Base-by-base conservation (phyloP, 2,888 invertebrate genomes). In the Copidosoma aretas region DNA sequence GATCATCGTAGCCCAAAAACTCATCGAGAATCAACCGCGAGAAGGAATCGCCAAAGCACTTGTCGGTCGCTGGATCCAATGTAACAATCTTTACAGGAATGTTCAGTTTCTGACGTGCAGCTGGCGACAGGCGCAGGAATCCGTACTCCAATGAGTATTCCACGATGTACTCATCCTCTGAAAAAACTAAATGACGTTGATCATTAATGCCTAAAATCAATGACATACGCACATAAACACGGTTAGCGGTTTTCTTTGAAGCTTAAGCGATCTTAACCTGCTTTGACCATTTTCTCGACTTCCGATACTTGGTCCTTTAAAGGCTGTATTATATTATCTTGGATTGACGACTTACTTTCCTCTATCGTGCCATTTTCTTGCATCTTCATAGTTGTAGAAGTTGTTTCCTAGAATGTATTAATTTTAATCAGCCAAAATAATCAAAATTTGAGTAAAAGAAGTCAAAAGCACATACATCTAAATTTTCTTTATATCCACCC, bases 141-240 rank as follows among this genome's bases (percentile, higher is more conserved):
- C 99, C 99, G 84, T 98, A 98, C 84, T 99, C 97, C 74, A 98
- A 85, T 0, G 98, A 95, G 86, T 98, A 99, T 84, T 99, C 99
- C 1, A 98, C 93, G 59, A 98, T 97, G 82, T 98, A 98, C 80
- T 95, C 94, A 78, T 97, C 96, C 77, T 95, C 94, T 82, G 89
- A 85, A 88, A 89, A 89, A 61, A 88, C 86, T 88, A 76, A 70
- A 78, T 78, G 58, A 71, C 49, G 65, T 71, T 71, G 24, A 71
- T 71, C 22, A 57, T 70, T 65, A 73, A 69, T 68, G 32, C 39
- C n/a, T 60, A 51, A 62, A 8, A 46, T 15, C 43, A 46, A 3
- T 46, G 2, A 12, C 12, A 46, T 3, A 15, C 43, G 43, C 17
- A 46, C 14, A 19, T 22, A 14, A 52, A n/a, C n/a, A n/a, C n/a